These are phyloP conservation scores for Oplegnathus fasciatus DNA, from an alignment of 2,113 vertebrate species.

Conservation along the genomic window DNA sequence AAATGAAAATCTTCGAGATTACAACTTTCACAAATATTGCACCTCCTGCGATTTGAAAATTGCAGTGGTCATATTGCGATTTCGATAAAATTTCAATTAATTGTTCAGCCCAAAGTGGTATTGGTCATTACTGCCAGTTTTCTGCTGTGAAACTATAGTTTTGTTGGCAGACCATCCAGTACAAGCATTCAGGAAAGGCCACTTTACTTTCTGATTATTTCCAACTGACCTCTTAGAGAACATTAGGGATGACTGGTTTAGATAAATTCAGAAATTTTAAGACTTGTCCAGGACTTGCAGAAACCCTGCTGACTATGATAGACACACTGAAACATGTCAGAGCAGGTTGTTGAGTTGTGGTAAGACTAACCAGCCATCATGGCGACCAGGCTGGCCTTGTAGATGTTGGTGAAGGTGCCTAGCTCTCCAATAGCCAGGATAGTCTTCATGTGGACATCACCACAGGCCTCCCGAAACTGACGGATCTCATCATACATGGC, in stretches of 20 bases:
- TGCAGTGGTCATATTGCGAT: too few relatives aligned
- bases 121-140: too few relatives aligned
- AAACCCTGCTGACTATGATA: too few relatives aligned
- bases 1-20: too few relatives aligned
- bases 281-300: background rate
- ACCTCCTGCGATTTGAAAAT: too few relatives aligned
- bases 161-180: too few relatives aligned
- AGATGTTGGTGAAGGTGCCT: constrained; percentile 92
- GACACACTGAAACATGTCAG: background rate
- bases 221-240: background rate
- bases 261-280: background rate
- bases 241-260: background rate
- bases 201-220: too few relatives aligned
- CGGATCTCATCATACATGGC: constrained; percentile 93
- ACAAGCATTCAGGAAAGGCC: too few relatives aligned
- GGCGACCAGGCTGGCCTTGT: constrained; percentile 95
- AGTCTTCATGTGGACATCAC: constrained; percentile 95
- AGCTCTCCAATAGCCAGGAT: constrained; percentile 96
- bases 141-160: too few relatives aligned
- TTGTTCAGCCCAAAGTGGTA: too few relatives aligned
- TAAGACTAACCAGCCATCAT: constrained; percentile 96
- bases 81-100: too few relatives aligned
- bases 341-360: background rate
- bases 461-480: constrained; percentile 91
- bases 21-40: too few relatives aligned